A percentile compares a stretch with the other conserved stretches of the same genome.
Conservation (phyloP, 2,113 vertebrate species). For the Coryphaenoides rupestris region DNA sequence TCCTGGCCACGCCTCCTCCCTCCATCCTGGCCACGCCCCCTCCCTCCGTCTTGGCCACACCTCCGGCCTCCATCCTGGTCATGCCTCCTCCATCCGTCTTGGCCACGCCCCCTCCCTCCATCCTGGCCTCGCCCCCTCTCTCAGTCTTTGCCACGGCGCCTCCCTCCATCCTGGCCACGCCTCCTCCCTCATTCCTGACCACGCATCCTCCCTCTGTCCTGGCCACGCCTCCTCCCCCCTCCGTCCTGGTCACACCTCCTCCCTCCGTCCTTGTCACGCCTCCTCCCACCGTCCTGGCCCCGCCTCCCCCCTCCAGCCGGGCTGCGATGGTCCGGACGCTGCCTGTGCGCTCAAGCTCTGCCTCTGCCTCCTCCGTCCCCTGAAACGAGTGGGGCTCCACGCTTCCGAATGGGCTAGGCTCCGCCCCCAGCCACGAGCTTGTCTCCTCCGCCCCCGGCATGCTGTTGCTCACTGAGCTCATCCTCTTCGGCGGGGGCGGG, state of each 20-base stretch:
- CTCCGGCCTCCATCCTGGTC: slow-evolving; percentile 82
- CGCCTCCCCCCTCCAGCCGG: slow-evolving; percentile 77
- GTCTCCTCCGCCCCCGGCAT: slow-evolving; percentile 56
- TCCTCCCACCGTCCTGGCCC: slow-evolving; percentile 24
- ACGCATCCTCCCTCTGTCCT: slow-evolving; percentile 75
- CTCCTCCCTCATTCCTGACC: slow-evolving; percentile 22
- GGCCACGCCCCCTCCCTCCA: background rate
- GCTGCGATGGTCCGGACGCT: slow-evolving; percentile 59
- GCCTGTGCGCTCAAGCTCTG: slow-evolving; percentile 17
- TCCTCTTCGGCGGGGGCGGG: slow-evolving; percentile 87
- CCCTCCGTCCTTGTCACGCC: slow-evolving; percentile 10
- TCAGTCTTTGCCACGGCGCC: slow-evolving; percentile 74
- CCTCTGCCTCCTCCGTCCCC: background rate
- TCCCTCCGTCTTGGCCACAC: slow-evolving; percentile 16
- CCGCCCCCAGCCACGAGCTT: slow-evolving; percentile 61
- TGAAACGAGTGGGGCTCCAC: slow-evolving; percentile 18
- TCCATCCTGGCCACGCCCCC: background rate
- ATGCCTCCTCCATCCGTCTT: slow-evolving; percentile 38
- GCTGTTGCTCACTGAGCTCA: slow-evolving; percentile 89
- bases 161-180: slow-evolving; percentile 5
- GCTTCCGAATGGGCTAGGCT: slow-evolving; percentile 53
- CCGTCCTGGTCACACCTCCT: background rate
- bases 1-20: slow-evolving; percentile 70
- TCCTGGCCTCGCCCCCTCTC: slow-evolving; percentile 71
- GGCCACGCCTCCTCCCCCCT: slow-evolving; percentile 62